Conservation (phyloP, 1,140 invertebrate species). For the Brachionus sp. region DNA sequence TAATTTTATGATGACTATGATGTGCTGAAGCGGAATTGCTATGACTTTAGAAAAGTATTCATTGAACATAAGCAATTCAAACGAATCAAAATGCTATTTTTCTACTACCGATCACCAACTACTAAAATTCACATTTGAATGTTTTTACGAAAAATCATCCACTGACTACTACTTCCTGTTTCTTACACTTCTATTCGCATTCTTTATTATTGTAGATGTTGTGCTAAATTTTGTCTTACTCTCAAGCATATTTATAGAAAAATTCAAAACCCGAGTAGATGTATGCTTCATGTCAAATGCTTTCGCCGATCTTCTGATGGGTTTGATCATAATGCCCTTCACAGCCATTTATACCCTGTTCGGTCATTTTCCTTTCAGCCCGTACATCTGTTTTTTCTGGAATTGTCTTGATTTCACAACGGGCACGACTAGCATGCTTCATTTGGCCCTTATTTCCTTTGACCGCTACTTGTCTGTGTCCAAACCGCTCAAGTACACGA, state of each 20-base stretch:
- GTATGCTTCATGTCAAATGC: slow-evolving; percentile 47
- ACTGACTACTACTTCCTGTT: slow-evolving; percentile 20
- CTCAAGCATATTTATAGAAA: slow-evolving; percentile 12
- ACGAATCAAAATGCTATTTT: not conserved
- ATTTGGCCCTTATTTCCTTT: slow-evolving; percentile 72
- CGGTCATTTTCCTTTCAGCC: slow-evolving; percentile 45
- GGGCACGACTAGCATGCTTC: slow-evolving; percentile 62
- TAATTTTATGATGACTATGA: too few relatives aligned
- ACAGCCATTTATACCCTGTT: slow-evolving; percentile 47
- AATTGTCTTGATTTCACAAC: slow-evolving; percentile 44
- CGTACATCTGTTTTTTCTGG: slow-evolving; percentile 45
- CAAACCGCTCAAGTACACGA: slow-evolving; percentile 73
- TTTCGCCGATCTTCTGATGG: slow-evolving; percentile 48
- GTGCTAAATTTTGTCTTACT: not conserved
- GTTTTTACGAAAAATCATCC: not conserved
- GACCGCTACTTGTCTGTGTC: slow-evolving; percentile 80
- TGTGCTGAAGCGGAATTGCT: too few relatives aligned
- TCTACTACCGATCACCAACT: not conserved
- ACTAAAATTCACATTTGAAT: not conserved
- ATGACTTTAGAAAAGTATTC: too few relatives aligned
- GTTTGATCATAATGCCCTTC: slow-evolving; percentile 48
- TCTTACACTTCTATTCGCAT: not conserved
- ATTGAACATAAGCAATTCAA: too few relatives aligned
- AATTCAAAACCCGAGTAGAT: slow-evolving; percentile 15
- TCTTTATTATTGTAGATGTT: not conserved